Evolutionary conservation across 2,113 vertebrate genomes (phyloP).

Genomic region (Lasiurus cinereus): DNA sequence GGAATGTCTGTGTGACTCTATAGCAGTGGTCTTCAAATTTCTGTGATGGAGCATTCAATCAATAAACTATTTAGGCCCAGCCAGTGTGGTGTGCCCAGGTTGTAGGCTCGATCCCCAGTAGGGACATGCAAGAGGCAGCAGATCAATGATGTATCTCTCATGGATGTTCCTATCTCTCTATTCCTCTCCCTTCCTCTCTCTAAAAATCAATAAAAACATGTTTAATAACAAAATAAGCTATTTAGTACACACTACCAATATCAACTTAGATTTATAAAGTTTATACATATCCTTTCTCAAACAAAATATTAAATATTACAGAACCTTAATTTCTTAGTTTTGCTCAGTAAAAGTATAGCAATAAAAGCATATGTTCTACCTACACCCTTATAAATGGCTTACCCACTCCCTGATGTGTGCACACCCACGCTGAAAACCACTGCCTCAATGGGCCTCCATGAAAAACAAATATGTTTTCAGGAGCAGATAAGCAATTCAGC

Average conservation of each 20-base stretch:
- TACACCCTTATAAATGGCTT: background rate
- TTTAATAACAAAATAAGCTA: background rate
- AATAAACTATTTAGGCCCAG: background rate
- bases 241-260: background rate
- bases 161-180: too few relatives aligned
- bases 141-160: too few relatives aligned
- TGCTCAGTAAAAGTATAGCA: constrained; percentile 31
- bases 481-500: background rate
- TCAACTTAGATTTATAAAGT: background rate
- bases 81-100: too few relatives aligned
- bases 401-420: background rate
- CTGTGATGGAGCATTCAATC: background rate
- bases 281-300: background rate
- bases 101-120: too few relatives aligned
- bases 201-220: too few relatives aligned
- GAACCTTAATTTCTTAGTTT: constrained; percentile 19
- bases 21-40: background rate
- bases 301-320: constrained; percentile 29
- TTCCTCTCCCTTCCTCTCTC: too few relatives aligned
- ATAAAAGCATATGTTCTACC: background rate
- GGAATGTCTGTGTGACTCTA: background rate
- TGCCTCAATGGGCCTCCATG: background rate
- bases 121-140: too few relatives aligned
- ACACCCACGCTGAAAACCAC: background rate
- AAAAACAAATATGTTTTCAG: background rate